These are phyloP conservation scores for Mormyrus proboscirostris DNA, from an alignment of 2,797 vertebrate species.

Conservation along the genomic window DNA sequence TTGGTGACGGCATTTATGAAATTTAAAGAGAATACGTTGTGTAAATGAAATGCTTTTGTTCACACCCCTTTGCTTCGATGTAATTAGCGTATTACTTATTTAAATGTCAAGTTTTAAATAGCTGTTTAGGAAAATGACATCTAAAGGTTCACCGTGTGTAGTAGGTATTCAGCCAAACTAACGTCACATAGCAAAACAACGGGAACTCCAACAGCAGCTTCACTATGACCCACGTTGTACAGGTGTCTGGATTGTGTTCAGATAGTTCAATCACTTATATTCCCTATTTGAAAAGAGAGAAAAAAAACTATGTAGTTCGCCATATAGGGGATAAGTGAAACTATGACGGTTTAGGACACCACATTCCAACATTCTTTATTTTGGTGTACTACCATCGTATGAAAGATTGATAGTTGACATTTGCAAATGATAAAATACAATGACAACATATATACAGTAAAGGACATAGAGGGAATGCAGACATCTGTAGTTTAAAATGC, in stretches of 20 bases:
- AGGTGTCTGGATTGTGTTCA: background rate
- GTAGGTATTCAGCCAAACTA: background rate
- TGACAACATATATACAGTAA: background rate
- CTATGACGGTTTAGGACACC: background rate
- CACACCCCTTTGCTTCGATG: background rate
- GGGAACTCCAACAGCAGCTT: background rate
- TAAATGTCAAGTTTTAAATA: slow-evolving; percentile 6
- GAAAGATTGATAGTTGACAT: background rate
- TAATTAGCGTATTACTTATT: slow-evolving; percentile 1
- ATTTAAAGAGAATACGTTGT: background rate
- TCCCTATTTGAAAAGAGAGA: background rate
- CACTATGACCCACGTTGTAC: background rate
- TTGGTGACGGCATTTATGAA: background rate
- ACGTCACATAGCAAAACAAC: background rate
- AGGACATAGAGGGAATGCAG: background rate
- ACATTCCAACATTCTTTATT: background rate
- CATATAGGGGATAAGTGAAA: background rate
- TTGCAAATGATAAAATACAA: background rate
- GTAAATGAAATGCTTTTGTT: background rate
- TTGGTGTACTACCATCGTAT: background rate
- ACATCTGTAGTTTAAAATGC: background rate
- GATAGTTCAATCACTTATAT: background rate
- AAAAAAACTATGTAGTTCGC: background rate
- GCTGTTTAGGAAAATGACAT: background rate
- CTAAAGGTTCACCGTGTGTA: background rate